Evolutionary conservation across 2,113 vertebrate genomes (phyloP), one percentile per base, ranked within the genome.

Genomic region (Forbesichthys papilliferus): DNA sequence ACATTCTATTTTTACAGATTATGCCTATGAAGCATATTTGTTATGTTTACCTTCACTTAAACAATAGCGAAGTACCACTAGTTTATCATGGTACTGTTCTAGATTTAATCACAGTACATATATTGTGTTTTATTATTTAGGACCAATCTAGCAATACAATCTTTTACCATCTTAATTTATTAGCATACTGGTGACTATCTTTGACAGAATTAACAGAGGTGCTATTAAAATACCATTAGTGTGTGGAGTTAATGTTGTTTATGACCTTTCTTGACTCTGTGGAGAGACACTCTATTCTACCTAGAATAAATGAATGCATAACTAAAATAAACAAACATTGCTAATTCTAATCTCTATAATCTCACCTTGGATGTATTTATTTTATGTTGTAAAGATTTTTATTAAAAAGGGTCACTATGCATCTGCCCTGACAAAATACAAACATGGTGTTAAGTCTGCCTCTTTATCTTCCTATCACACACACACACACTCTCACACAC

Each of bases 201-300:
- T 18, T 20, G 12, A 34, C 3, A 64, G 46, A 51, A 55, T 65
- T 48, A 78, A n/a, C 59, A 77, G 58, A 79, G 47, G 67, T 9
- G 56, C 58, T 48, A 52, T 75, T 85, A 77, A 67, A 71, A 79
- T 68, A 68, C 61, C 57, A 61, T 79, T 33, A 34, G 49, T 60
- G 48, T 66, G 79, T 47, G 61, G 16, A 61, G 49, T 48, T 49
- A 49, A 69, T 63, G 67, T 48, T 16, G 34, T 48, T 1, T 48
- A 46, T 48, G 61, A 69, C 55, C 69, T 48, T 3, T 64, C 42
- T 69, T 71, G 70, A 67, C 42, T 48, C 46, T 9, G 14, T 47
- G 47, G 56, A 36, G 49, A 66, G 54, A 18, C 52, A 13, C 59
- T 60, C 59, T 60, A 48, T 14, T 66, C 69, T 62, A 51, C 11